Percentiles rank a stretch among this genome's conserved stretches.
These are phyloP conservation scores for Dendrocincla tyrannina DNA, from an alignment of 2,797 vertebrate genomes.

Conservation along the genomic window DNA sequence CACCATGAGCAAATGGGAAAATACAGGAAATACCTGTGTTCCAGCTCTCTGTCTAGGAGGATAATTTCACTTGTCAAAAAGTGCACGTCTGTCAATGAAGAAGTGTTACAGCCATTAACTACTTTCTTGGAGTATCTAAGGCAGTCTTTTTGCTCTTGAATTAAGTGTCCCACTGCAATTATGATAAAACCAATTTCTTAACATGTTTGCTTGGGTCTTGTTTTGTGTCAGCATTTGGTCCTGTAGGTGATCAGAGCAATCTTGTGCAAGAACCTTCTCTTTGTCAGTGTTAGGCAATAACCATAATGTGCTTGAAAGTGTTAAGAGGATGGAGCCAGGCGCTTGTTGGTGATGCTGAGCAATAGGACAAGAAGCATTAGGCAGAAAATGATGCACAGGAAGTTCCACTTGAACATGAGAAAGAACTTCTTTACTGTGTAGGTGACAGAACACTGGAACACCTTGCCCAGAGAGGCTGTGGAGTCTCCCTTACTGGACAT, in stretches of 20 bases:
- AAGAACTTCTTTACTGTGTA: not conserved
- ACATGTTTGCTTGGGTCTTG: not conserved
- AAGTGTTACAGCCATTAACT: not conserved
- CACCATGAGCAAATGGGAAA: not conserved
- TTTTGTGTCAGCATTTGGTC: not conserved
- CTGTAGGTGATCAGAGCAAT: not conserved
- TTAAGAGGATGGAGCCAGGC: not conserved
- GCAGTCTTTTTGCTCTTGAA: not conserved
- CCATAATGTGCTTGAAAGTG: not conserved
- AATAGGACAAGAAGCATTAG: not conserved
- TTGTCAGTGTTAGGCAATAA: not conserved
- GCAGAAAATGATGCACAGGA: not conserved
- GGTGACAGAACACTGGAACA: not conserved
- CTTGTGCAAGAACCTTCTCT: not conserved
- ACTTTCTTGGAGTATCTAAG: not conserved
- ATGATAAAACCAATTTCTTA: not conserved
- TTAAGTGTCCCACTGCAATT: not conserved
- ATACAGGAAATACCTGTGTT: not conserved
- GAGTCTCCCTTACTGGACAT: not conserved
- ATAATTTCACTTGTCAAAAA: not conserved
- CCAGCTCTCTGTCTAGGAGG: not conserved
- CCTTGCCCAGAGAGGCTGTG: not conserved
- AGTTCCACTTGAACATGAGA: not conserved
- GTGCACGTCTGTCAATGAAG: too few species aligned
- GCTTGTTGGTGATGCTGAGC: not conserved